Evolutionary conservation across 2,113 vertebrate genomes (phyloP), one percentile per base, ranked within the genome.

Genomic region (Ceuthmochares aereus): DNA sequence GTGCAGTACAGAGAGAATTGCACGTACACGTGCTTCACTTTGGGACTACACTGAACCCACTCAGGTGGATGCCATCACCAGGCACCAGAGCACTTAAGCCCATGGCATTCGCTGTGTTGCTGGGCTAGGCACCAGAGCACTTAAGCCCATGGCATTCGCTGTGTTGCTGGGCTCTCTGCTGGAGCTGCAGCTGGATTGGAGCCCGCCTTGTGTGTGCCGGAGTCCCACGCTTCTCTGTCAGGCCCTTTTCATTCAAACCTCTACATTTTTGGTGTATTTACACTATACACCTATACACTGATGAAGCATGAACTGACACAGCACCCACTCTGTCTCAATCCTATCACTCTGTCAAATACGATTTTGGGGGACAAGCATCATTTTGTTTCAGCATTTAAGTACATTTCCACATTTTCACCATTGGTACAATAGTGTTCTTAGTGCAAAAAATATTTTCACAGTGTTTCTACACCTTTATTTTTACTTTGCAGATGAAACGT

Each of bases 101-200:
- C 2, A 23, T 29, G 34, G 9, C 66, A 43, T 5, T 8, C 3
- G n/a, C 14, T 4, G 47, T 22, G 76, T 60, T 2, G 1, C 8
- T 1, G 1, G 1, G 20, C 45, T 87, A n/a, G n/a, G n/a, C n/a
- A n/a, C n/a, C n/a, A n/a, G 51, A 17, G 66, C 36, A 26, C 40
- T 4, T 2, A 2, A 13, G 37, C 25, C 49, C 2, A 23, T 29
- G 34, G 9, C 66, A 43, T 5, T 8, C 3, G n/a, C 14, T 4
- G 47, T 22, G 76, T 60, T 2, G 1, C 8, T 1, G 1, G 1
- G 20, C 45, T 87, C 22, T 17, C 51, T 9, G 43, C 52, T 6
- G 70, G 20, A 43, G 34, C n/a, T 2, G 4, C 12, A 1, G 58
- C 23, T 7, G 0, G 59, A 49, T 30, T 4, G 0, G 4, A 9